Percentiles rank a stretch among this genome's conserved stretches.
Evolutionary conservation across 2,113 vertebrate species (phyloP).

Genomic region (Australoheros scitulus): DNA sequence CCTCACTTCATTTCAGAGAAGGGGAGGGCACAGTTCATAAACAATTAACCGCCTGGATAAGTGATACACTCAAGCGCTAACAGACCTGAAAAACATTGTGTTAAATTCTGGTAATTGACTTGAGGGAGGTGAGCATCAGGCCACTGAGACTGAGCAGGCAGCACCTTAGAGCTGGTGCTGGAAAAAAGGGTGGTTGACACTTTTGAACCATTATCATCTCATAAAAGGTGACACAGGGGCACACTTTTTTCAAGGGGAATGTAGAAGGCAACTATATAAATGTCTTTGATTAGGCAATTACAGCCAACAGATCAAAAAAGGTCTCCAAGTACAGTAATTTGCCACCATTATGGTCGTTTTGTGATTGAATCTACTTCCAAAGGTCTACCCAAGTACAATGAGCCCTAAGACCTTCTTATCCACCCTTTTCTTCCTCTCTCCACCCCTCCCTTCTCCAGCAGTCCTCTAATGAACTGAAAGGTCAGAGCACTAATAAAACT

Average conservation of each 20-base stretch:
- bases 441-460: conserved; percentile 58
- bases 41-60: conserved; percentile 78
- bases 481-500: conserved; percentile 88
- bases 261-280: neutral
- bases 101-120: conserved; percentile 74
- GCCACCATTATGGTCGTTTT: conserved; percentile 10
- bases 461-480: conserved; percentile 86
- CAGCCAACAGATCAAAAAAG: conserved; percentile 20
- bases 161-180: conserved; percentile 2
- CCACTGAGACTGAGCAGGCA: conserved; percentile 24
- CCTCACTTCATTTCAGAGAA: conserved; percentile 65
- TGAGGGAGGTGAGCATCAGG: conserved; percentile 54
- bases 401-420: conserved; percentile 47
- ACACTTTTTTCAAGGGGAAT: neutral
- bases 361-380: conserved; percentile 41
- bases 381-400: conserved; percentile 51
- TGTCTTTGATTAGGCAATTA: neutral
- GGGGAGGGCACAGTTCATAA: conserved; percentile 72
- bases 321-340: conserved; percentile 10
- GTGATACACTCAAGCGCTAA: conserved; percentile 76
- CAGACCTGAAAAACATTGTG: conserved; percentile 71
- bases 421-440: conserved; percentile 46
- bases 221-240: neutral
- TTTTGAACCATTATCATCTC: neutral
- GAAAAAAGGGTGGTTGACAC: neutral